Percentiles rank a stretch among this genome's conserved stretches.
Conservation (phyloP, 1,140 invertebrate genomes). For the Pseudomyrmex cubaensis region DNA sequence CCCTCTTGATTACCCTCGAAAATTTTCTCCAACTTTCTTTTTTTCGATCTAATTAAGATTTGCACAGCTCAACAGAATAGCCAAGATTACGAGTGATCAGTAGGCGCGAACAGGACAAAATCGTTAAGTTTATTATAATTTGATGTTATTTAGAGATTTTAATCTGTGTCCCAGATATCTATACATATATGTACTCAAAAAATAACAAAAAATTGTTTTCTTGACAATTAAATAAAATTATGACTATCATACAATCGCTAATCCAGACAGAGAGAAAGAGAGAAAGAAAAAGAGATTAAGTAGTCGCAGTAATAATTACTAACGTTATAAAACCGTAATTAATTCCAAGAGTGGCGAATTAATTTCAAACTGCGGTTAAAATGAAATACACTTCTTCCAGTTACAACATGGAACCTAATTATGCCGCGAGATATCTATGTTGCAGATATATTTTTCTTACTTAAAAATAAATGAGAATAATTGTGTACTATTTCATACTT, state of each 20-base stretch:
- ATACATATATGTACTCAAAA: background rate
- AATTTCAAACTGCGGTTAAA: constrained; percentile 60
- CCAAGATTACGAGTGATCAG: constrained; percentile 46
- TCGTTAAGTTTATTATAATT: background rate
- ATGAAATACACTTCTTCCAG: constrained; percentile 58
- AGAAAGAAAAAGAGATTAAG: constrained; percentile 39
- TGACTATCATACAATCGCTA: background rate
- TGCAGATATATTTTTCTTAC: constrained; percentile 49
- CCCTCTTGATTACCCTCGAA: constrained; percentile 45
- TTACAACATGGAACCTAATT: constrained; percentile 55
- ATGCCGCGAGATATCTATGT: constrained; percentile 42
- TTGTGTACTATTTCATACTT: constrained; percentile 26
- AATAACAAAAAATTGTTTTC: too few relatives aligned
- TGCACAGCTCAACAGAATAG: background rate
- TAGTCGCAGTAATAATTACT: constrained; percentile 45
- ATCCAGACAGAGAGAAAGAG: constrained; percentile 23
- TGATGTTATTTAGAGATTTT: background rate
- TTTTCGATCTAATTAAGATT: constrained; percentile 45
- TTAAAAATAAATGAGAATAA: constrained; percentile 45
- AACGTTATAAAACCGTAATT: constrained; percentile 54
- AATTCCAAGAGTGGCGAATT: constrained; percentile 51
- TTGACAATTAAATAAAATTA: constrained; percentile 15
- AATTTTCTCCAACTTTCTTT: constrained; percentile 43
- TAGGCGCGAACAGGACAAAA: background rate
- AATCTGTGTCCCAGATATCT: background rate